Conservation (phyloP, 2,113 vertebrate species). For the Apistogramma diplotaenia region DNA sequence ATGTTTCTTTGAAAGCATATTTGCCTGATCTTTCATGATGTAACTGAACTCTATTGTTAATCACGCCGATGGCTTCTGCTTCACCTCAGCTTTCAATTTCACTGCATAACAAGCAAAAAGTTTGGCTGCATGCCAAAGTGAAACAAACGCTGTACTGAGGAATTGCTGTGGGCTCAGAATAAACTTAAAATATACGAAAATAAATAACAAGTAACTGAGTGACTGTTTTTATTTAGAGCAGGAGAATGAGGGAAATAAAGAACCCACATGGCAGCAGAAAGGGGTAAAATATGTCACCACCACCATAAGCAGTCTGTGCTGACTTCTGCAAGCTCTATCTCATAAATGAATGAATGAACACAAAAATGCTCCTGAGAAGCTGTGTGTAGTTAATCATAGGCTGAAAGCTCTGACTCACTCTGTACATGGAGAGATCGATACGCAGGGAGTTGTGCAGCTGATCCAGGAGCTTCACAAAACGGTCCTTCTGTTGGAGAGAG, state of each 20-base stretch:
- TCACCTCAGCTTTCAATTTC: not conserved
- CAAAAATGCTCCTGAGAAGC: not conserved
- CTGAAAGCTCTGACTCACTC: slow-evolving; percentile 79
- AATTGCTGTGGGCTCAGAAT: not conserved
- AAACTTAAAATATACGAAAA: not conserved
- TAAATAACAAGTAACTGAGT: not conserved
- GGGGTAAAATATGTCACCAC: not conserved
- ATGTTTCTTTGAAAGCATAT: not conserved
- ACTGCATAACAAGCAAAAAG: not conserved
- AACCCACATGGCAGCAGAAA: not conserved
- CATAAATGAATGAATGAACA: not conserved
- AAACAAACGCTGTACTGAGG: not conserved
- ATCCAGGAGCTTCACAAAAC: slow-evolving; percentile 95
- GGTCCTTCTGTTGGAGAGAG: slow-evolving; percentile 81
- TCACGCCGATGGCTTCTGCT: not conserved
- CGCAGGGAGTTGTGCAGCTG: slow-evolving; percentile 97
- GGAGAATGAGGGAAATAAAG: not conserved
- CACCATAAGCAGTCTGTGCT: not conserved
- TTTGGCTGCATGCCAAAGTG: not conserved
- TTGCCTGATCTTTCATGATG: not conserved
- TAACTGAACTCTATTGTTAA: not conserved
- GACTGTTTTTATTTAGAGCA: not conserved
- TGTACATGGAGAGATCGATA: slow-evolving; percentile 95
- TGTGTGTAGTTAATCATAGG: not conserved
- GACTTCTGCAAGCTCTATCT: too few relatives aligned